Conservation (phyloP, 2,797 vertebrate genomes). For the Nannoperca obscura region DNA sequence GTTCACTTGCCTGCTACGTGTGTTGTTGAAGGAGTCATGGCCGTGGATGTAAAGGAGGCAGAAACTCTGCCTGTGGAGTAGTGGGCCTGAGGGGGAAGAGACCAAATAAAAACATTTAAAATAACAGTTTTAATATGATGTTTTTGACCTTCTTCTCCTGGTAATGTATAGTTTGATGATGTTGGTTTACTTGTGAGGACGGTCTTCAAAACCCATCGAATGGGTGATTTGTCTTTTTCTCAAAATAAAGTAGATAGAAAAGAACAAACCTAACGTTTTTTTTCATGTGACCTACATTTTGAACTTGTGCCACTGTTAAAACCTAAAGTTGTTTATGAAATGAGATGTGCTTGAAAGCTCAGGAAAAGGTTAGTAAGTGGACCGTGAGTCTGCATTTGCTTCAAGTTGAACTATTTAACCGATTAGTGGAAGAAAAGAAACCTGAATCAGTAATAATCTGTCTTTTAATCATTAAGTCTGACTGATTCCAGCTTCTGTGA, state of each 20-base stretch:
- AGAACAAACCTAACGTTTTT: too few relatives aligned
- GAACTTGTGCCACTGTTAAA: background rate
- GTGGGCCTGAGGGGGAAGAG: slow-evolving; percentile 88
- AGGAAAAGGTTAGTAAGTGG: background rate
- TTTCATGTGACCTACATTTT: background rate
- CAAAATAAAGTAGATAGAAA: background rate
- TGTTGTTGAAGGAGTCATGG: slow-evolving; percentile 93
- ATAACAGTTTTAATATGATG: background rate
- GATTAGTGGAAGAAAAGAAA: background rate
- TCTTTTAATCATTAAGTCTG: background rate
- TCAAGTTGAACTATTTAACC: background rate
- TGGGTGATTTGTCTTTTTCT: background rate
- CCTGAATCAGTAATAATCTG: background rate
- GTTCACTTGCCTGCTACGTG: slow-evolving; percentile 92
- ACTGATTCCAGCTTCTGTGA: background rate
- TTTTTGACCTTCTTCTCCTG: background rate
- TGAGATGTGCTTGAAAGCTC: background rate
- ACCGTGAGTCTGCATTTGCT: background rate
- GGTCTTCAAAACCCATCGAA: background rate
- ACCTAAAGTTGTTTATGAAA: background rate
- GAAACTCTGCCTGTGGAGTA: slow-evolving; percentile 97
- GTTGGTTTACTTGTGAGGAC: background rate
- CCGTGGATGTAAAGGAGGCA: slow-evolving; percentile 97
- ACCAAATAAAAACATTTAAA: background rate
- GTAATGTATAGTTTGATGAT: background rate